A percentile compares a stretch with the other conserved stretches of the same genome.
Conservation (phyloP, 64 coral and sea anemone genomes). For the Platygyra sinensis region DNA sequence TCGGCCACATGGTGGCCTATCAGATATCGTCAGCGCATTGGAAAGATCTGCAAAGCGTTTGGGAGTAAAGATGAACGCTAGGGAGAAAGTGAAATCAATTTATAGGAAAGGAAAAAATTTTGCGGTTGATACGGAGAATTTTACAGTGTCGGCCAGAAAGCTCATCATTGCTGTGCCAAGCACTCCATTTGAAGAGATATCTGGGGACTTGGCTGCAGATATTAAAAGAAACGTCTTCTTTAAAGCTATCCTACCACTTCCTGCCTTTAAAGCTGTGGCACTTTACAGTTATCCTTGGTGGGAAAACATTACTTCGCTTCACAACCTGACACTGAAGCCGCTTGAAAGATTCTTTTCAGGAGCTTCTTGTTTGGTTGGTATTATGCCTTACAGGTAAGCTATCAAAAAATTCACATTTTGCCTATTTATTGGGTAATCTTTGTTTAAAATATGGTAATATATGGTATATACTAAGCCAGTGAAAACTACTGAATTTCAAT, state of each 20-base stretch:
- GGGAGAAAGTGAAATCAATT: background rate
- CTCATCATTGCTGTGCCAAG: background rate
- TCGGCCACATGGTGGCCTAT: background rate
- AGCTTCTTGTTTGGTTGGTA: too few relatives aligned
- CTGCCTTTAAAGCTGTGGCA: background rate
- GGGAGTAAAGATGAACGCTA: background rate
- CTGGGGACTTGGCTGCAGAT: background rate
- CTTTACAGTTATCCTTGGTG: background rate
- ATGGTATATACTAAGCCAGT: too few relatives aligned
- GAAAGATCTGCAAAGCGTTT: background rate
- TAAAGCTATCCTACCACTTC: background rate
- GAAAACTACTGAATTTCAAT: too few relatives aligned
- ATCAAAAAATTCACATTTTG: too few relatives aligned
- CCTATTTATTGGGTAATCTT: too few relatives aligned
- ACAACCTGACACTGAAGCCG: background rate
- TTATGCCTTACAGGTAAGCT: too few relatives aligned
- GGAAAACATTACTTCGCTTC: background rate
- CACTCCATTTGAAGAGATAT: background rate
- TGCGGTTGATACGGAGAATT: background rate
- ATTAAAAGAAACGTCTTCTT: background rate
- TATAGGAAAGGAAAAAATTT: background rate
- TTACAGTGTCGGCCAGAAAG: background rate
- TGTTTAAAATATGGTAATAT: too few relatives aligned
- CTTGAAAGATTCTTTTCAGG: too few relatives aligned
- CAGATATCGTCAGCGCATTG: background rate